Conservation (phyloP, 2,113 vertebrate genomes). For the Paracyprichromis sp. region DNA sequence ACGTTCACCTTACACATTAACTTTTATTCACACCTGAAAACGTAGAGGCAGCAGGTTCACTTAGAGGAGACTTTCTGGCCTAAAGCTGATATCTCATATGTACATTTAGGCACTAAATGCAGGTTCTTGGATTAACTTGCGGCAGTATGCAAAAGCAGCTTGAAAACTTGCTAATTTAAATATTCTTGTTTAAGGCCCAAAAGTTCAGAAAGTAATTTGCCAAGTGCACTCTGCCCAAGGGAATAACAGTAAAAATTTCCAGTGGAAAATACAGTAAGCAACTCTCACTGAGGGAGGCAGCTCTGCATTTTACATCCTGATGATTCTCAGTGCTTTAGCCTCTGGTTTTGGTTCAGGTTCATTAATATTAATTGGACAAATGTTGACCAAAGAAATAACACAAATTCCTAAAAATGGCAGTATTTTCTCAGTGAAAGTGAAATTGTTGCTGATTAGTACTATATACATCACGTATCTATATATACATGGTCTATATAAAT, state of each 20-base stretch:
- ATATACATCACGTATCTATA: not conserved
- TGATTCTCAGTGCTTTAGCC: conserved; percentile 12
- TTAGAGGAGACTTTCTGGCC: not conserved
- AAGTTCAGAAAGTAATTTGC: conserved; percentile 30
- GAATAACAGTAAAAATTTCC: not conserved
- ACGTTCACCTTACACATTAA: not conserved
- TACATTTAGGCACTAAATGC: not conserved
- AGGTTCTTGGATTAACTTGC: not conserved
- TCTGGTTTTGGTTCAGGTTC: conserved; percentile 17
- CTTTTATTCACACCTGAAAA: not conserved
- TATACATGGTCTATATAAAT: not conserved
- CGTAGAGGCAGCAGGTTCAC: not conserved
- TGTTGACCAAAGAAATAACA: conserved; percentile 29
- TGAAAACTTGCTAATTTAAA: conserved; percentile 5
- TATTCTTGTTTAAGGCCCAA: conserved; percentile 9
- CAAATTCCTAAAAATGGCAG: not conserved
- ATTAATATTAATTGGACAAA: conserved; percentile 53
- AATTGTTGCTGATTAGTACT: not conserved
- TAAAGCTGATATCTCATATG: not conserved
- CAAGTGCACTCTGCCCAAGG: not conserved
- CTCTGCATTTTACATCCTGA: conserved; percentile 21
- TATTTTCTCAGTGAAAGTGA: not conserved
- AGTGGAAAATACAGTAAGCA: conserved; percentile 2
- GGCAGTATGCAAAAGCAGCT: not conserved
- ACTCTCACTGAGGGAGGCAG: not conserved